Conservation (phyloP, 1,140 invertebrate species). For the Mycetomoellerius zeteki region DNA sequence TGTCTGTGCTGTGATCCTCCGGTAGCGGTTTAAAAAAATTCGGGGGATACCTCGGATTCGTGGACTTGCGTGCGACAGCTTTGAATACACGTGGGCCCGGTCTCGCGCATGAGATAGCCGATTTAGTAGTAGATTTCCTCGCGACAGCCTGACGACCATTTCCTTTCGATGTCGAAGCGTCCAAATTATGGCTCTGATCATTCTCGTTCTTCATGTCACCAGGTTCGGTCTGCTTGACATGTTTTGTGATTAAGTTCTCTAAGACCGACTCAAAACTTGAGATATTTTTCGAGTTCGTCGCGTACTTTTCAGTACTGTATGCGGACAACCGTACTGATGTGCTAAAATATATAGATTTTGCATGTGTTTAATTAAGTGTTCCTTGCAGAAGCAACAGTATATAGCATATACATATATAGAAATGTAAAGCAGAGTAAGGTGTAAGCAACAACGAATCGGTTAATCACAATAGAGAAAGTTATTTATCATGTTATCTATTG, state of each 20-base stretch:
- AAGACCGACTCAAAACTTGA: conserved; percentile 74
- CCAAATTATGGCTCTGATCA: neutral
- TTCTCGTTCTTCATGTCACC: neutral
- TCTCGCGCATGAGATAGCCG: neutral
- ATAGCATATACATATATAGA: neutral
- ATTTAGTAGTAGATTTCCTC: conserved; percentile 83
- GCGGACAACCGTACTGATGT: conserved; percentile 58
- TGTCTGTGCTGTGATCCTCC: neutral
- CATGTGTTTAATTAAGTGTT: conserved; percentile 78
- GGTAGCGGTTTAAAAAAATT: conserved; percentile 46
- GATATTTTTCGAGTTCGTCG: conserved; percentile 77
- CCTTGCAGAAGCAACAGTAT: conserved; percentile 70
- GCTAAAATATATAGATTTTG: conserved; percentile 76
- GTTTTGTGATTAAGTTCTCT: conserved; percentile 60
- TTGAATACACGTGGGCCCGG: conserved; percentile 71
- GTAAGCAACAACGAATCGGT: no score
- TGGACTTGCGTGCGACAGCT: conserved; percentile 84
- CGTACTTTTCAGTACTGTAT: conserved; percentile 73
- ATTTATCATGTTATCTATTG: no score
- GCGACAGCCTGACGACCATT: conserved; percentile 73
- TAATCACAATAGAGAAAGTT: no score
- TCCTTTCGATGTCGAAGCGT: neutral
- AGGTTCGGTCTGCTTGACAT: conserved; percentile 1
- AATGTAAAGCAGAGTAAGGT: no score
- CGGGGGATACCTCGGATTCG: conserved; percentile 78